Evolutionary conservation across 2,888 invertebrate genomes (phyloP).

Genomic region (Athalia cordata): DNA sequence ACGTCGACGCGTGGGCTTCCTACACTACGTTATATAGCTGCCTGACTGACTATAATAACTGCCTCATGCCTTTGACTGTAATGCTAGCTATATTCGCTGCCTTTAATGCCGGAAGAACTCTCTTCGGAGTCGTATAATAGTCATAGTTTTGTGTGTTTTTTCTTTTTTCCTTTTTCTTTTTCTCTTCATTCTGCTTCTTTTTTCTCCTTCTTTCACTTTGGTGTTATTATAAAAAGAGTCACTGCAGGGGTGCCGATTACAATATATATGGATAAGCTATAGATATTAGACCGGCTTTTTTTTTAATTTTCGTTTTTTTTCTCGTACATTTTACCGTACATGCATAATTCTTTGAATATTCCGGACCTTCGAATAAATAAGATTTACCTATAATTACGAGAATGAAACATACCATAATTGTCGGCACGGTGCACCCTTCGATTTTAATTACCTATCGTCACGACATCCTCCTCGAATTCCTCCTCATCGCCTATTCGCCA

Average conservation of each 20-base stretch:
- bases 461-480: neutral
- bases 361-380: too few species aligned
- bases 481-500: neutral
- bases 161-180: neutral
- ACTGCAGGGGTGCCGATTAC: too few species aligned
- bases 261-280: too few species aligned
- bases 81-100: neutral
- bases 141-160: too few species aligned
- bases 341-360: too few species aligned
- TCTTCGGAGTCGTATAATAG: neutral
- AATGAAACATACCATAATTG: neutral
- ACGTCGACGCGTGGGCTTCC: constrained; percentile 32
- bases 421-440: neutral
- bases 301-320: too few species aligned
- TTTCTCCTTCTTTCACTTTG: too few species aligned
- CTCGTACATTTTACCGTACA: too few species aligned
- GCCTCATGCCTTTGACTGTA: neutral
- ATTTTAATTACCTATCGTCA: constrained; percentile 23
- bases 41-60: neutral
- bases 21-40: neutral
- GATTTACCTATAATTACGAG: too few species aligned
- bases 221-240: too few species aligned
- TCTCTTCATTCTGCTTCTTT: neutral
- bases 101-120: too few species aligned
- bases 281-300: too few species aligned